These are phyloP conservation scores for Gymnoscopelus microlampas DNA, from an alignment of 2,797 vertebrate genomes.

Conservation along the genomic window DNA sequence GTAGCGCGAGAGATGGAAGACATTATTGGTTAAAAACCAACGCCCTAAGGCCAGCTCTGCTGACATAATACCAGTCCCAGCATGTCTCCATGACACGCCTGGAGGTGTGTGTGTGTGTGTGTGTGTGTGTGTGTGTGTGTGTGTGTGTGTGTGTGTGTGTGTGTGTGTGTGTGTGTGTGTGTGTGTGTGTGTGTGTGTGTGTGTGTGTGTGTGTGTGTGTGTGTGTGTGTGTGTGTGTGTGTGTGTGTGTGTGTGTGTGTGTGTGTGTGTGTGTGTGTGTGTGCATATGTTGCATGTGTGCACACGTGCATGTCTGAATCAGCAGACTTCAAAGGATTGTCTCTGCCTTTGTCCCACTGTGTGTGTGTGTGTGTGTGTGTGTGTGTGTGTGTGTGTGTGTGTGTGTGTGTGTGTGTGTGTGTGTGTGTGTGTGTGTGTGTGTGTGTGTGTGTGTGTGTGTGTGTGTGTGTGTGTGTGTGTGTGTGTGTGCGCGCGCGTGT, in stretches of 20 bases:
- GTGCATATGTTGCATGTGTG: slow-evolving; percentile 10
- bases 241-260: slow-evolving; percentile 25
- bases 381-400: slow-evolving; percentile 2
- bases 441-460: not conserved
- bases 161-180: not conserved
- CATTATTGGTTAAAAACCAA: slow-evolving; percentile 46
- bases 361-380: not conserved
- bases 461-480: not conserved
- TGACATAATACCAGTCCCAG: slow-evolving; percentile 65
- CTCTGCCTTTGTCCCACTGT: slow-evolving; percentile 39
- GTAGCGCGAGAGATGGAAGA: slow-evolving; percentile 27
- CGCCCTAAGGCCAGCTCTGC: slow-evolving; percentile 42
- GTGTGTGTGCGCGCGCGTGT: too few species aligned
- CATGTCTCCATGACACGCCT: slow-evolving; percentile 52
- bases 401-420: slow-evolving; percentile 6
- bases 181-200: slow-evolving; percentile 33
- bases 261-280: slow-evolving; percentile 23
- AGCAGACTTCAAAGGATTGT: slow-evolving; percentile 53
- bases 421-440: not conserved
- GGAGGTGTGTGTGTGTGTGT: slow-evolving; percentile 9
- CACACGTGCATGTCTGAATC: not conserved
- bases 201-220: slow-evolving; percentile 28
- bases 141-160: slow-evolving; percentile 16
- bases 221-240: not conserved
- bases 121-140: slow-evolving; percentile 33